These are phyloP conservation scores for Drosophila lacertosa DNA, from an alignment of 1,140 invertebrate species.

Conservation along the genomic window DNA sequence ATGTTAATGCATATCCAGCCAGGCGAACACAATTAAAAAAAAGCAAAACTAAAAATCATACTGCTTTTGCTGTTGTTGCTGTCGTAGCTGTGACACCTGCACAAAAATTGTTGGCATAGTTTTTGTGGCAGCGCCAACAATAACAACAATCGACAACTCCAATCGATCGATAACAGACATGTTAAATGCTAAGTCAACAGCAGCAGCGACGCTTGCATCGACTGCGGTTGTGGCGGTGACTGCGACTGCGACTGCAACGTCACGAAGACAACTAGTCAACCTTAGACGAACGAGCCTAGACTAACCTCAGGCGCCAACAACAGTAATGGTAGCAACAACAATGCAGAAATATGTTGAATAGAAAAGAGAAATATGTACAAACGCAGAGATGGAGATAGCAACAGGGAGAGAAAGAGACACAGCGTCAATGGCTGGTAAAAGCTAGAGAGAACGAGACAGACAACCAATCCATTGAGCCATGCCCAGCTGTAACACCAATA, in stretches of 20 bases:
- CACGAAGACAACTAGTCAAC: constrained; percentile 44
- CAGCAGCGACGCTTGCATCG: constrained; percentile 7
- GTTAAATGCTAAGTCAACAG: constrained; percentile 44
- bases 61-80: constrained; percentile 12
- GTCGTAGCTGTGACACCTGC: constrained; percentile 44
- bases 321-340: constrained; percentile 12
- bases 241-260: neutral
- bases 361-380: constrained; percentile 14
- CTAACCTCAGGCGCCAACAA: constrained; percentile 33
- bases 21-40: constrained; percentile 59
- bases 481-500: constrained; percentile 12
- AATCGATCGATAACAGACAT: constrained; percentile 52
- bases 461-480: constrained; percentile 32
- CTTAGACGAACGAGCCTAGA: constrained; percentile 39
- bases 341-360: constrained; percentile 31
- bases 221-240: constrained; percentile 8
- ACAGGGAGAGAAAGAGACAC: neutral
- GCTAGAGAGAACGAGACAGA: constrained; percentile 32
- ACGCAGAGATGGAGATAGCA: neutral
- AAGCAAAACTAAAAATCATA: constrained; percentile 13
- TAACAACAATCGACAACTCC: constrained; percentile 28
- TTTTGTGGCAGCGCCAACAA: constrained; percentile 29
- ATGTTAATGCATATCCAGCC: constrained; percentile 26
- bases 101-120: constrained; percentile 55
- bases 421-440: too few species aligned